Base-by-base conservation (phyloP, 2,888 invertebrate genomes). In the Eutolmus rufibarbis region DNA sequence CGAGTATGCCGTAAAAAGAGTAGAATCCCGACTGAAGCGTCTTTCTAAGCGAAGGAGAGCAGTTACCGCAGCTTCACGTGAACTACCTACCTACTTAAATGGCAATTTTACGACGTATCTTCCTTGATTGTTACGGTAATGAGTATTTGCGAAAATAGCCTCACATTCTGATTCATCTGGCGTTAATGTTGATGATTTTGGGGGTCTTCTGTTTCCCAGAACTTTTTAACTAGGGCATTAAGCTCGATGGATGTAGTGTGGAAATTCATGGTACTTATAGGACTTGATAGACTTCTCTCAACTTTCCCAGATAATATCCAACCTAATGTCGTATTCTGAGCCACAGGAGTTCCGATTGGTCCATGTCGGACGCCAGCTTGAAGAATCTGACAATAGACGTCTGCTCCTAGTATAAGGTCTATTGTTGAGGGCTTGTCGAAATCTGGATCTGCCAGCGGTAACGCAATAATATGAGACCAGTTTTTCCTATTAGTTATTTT, bases 81-180 rank as follows among this genome's bases (percentile, higher is more conserved):
- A n/a, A n/a, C n/a, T n/a, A 82, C 14, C 51, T 31, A 8, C 57
- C 56, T 4, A 34, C 16, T 57, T 82, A 23, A 82, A 31, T 19
- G 82, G 82, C 0, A 56, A 34, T 14, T 51, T 28, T 51, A 82
- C 82, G 5, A 51, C 19, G 4, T 51, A 82, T 28, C 82, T 82
- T 51, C 56, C 34, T 7, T 46, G 23, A 31, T 2, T 16, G 57
- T 57, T 51, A 1, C 56, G n/a, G 7, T n/a, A n/a, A 34, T 82
- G 31, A 8, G 19, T 9, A 43, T 79, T 79, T 51, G 46, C 19
- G 57, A 31, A 31, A 56, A 56, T 31, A 74, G 43, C 31, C 76
- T 86, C 74, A n/a, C 74, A 76, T 16, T 66, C 19, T 19, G 37
- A 19, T 86, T 86, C 51, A 1, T 74, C 14, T 77, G 86, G 86